Evolutionary conservation across 2,113 vertebrate species (phyloP).

Genomic region (Pteronura brasiliensis): DNA sequence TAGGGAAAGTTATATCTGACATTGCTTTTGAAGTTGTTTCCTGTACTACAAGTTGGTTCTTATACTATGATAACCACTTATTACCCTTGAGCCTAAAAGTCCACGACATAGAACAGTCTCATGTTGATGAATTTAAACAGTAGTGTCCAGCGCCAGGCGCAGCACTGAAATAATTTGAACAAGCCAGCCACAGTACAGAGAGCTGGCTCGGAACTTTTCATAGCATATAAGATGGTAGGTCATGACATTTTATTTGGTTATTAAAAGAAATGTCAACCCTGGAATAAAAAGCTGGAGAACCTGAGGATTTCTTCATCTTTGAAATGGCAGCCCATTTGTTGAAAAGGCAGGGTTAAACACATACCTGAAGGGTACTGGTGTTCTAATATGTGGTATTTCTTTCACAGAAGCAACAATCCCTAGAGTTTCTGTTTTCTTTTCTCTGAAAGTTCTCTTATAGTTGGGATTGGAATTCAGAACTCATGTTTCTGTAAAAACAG

Average conservation of each 20-base stretch:
- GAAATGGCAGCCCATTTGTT: neutral
- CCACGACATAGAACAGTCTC: neutral
- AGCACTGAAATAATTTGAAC: neutral
- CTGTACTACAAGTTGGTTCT: neutral
- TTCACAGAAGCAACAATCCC: neutral
- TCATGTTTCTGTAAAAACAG: neutral
- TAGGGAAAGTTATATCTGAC: neutral
- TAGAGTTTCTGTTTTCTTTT: neutral
- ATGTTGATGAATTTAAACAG: neutral
- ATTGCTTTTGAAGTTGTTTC: neutral
- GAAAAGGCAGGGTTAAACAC: neutral
- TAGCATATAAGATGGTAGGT: neutral
- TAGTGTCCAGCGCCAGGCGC: neutral
- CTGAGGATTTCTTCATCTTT: neutral
- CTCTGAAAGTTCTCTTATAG: neutral
- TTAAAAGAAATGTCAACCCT: neutral
- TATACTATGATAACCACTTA: neutral
- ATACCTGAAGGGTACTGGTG: neutral
- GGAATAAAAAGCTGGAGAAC: neutral
- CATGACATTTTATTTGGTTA: neutral
- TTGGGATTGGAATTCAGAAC: conserved; percentile 8
- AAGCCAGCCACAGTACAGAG: neutral
- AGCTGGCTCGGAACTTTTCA: neutral
- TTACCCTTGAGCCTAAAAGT: neutral
- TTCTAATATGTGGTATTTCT: neutral